Base-by-base conservation (phyloP, 2,113 vertebrate genomes). In the Cochlearius cochlearius region DNA sequence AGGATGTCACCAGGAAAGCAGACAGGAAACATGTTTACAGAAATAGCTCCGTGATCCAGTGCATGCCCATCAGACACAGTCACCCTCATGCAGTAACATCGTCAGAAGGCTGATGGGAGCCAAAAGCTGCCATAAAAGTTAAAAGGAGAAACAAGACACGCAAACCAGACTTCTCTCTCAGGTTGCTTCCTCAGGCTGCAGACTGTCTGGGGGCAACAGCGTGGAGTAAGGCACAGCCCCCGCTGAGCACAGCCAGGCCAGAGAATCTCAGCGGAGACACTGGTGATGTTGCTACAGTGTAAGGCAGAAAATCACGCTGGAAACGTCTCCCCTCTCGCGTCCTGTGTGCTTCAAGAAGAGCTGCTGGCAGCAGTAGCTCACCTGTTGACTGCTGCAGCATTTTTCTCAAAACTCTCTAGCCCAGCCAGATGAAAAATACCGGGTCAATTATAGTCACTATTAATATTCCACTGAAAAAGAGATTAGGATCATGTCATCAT, bases 1-100 rank as follows among this genome's bases (percentile, higher is more conserved):
- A 92, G 90, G 89, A 88, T 55, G 59, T 87, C 92, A 85, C 74
- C 0, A 7, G 85, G 76, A 94, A 85, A 90, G 95, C 66, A 96
- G 94, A 73, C 80, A 95, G 89, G 75, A 95, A 94, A 90, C 84
- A 91, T 64, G 58, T n/a, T 91, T 71, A 90, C 84, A 86, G 67
- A 91, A 89, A 94, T 95, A 94, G 58, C 77, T 92, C 53, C 20
- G 17, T 3, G 12, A 7, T 79, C 39, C 80, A 68, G 53, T 50
- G 30, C 58, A 3, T 34, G 62, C 38, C 59, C 23, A 17, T 84
- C 77, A 88, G 91, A 72, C 71, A 0, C 32, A 43, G 36, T 45
- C 58, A 58, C 32, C 43, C 45, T 76, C n/a, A 29, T 50, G 18
- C 67, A 62, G 66, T 21, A 17, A 20, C 10, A 1, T 53, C 4